Percentiles rank a stretch among this genome's conserved stretches.
Evolutionary conservation across 35 echinoderm and acorn worm genomes (phyloP).

Genomic region (Apostichopus parvimensis): DNA sequence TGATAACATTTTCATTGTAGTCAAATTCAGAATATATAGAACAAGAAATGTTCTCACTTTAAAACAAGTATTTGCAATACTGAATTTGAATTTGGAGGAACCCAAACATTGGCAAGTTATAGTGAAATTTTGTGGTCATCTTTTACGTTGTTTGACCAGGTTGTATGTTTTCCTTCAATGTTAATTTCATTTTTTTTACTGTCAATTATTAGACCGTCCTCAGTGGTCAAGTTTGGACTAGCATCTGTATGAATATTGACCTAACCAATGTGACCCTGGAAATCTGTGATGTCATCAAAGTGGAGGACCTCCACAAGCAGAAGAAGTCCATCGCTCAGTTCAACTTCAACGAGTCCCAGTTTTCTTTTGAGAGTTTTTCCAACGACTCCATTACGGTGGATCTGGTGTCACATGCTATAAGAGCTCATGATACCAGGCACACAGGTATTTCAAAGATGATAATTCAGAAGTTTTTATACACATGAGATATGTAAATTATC

Average conservation of each 20-base stretch:
- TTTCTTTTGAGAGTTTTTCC: slow-evolving; percentile 91
- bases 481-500: too few relatives aligned
- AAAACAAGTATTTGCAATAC: too few relatives aligned
- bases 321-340: slow-evolving; percentile 78
- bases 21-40: too few relatives aligned
- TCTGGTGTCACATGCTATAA: slow-evolving; percentile 91
- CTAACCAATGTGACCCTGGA: slow-evolving; percentile 95
- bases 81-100: too few relatives aligned
- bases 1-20: too few relatives aligned
- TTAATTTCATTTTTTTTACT: neutral
- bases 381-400: slow-evolving; percentile 86
- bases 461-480: too few relatives aligned
- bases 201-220: slow-evolving; percentile 78
- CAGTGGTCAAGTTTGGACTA: slow-evolving; percentile 93
- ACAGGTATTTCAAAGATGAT: slow-evolving; percentile 55
- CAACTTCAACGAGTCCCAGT: slow-evolving; percentile 94
- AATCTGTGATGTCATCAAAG: slow-evolving; percentile 39
- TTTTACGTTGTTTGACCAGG: neutral
- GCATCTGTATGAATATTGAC: slow-evolving; percentile 87
- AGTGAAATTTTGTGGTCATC: neutral
- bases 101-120: too few relatives aligned
- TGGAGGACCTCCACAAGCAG: neutral
- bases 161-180: neutral
- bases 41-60: too few relatives aligned
- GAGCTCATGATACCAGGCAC: slow-evolving; percentile 87